Evolutionary conservation across 92 coral and sea anemone genomes (phyloP), one percentile per base, ranked within the genome.

Genomic region (Porites cylindrica): DNA sequence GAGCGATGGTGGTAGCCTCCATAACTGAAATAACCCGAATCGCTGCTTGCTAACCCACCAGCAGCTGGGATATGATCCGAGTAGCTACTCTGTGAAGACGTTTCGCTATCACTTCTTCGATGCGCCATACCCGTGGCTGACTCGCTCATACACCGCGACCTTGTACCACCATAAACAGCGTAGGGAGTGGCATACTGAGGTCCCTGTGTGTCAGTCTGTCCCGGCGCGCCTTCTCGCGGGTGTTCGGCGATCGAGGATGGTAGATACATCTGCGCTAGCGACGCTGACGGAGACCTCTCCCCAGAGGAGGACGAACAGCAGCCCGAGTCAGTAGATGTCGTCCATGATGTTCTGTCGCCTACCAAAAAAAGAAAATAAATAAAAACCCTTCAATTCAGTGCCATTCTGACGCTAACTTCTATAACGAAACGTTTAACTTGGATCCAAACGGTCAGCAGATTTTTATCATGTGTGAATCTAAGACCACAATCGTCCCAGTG

Each of bases 101-200:
- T 88, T 26, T 93, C 96, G 69, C 96, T 95, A 61, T 89, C 96
- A 67, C 94, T 93, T 38, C 94, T 67, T 59, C 90, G 88, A 80
- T 95, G 96, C 17, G 72, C 93, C 75, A 85, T 80, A 7, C 82
- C 77, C 14, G 89, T 72, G 20, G 95, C 84, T 0, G 98, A 93
- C 69, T 94, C 98, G 70, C 98, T 95, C 94, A 84, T 90, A 84
- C 98, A 95, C 21, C 98, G 96, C 56, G 76, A 70, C 12, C 98
- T 92, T 2, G 89, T 58, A 23, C 76, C 82, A 11, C 93, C 91
- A 38, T 38, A 38, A 64, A 88, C 92, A 58, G 83, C 92, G 60
- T 81, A 95, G 51, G 98, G 98, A 13, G 98, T 93, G 78, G 98
- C 98, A 71, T 95, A 95, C 23, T 95, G 98, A 50, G 86, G 98